Percentiles rank a stretch among this genome's conserved stretches.
Evolutionary conservation across 1,140 invertebrate genomes (phyloP).

Genomic region (Lordiphosa collinella): DNA sequence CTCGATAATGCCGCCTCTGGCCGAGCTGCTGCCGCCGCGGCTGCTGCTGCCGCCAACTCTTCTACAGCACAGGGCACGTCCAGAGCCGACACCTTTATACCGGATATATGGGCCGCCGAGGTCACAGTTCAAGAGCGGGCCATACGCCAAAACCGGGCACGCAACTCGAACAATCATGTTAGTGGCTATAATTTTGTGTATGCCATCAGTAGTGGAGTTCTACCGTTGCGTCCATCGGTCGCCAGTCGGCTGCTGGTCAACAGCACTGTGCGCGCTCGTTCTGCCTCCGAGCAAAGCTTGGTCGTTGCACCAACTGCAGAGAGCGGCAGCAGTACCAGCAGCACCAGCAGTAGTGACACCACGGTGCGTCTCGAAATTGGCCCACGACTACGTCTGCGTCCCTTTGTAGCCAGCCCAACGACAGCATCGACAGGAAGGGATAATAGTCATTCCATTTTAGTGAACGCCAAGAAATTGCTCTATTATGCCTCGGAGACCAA

Average conservation of each 20-base stretch:
- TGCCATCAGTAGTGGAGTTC: conserved; percentile 75
- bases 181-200: conserved; percentile 76
- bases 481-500: conserved; percentile 94
- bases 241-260: conserved; percentile 21
- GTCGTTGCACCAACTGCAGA: not conserved
- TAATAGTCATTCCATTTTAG: conserved; percentile 81
- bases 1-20: conserved; percentile 17
- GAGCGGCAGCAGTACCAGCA: not conserved
- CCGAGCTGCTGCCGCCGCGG: not conserved
- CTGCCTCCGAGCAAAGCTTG: not conserved
- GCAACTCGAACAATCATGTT: conserved; percentile 45
- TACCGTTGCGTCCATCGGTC: conserved; percentile 42
- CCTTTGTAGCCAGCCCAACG: conserved; percentile 15
- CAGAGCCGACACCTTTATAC: conserved; percentile 53
- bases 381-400: conserved; percentile 28
- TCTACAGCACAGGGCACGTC: conserved; percentile 1
- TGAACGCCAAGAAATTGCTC: conserved; percentile 88
- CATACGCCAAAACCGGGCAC: conserved; percentile 52
- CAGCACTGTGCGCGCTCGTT: not conserved
- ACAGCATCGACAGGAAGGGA: conserved; percentile 5
- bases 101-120: conserved; percentile 78
- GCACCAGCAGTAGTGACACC: conserved; percentile 13
- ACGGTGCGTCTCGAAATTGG: conserved; percentile 33
- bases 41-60: not conserved
- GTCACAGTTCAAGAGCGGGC: conserved; percentile 74